These are phyloP conservation scores for Burhinus oedicnemus DNA, from an alignment of 2,113 vertebrate species.

Conservation along the genomic window DNA sequence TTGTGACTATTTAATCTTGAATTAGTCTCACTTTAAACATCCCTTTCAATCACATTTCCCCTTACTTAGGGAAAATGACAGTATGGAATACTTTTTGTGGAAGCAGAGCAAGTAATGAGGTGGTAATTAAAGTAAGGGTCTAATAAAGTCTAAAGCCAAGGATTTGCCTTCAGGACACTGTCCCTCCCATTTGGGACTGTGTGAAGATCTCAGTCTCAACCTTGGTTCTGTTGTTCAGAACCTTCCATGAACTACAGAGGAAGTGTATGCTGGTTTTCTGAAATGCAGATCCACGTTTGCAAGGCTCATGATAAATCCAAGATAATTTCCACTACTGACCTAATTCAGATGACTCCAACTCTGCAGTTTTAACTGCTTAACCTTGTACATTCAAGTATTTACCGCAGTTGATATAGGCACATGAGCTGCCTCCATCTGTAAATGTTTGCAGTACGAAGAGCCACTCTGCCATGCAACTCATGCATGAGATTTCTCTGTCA, in stretches of 20 bases:
- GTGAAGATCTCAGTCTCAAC: neutral
- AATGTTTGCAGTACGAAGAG: neutral
- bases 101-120: slow-evolving; percentile 52
- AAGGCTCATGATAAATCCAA: neutral
- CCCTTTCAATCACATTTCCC: slow-evolving; percentile 65
- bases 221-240: neutral
- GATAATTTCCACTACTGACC: neutral
- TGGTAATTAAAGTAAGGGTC: slow-evolving; percentile 48
- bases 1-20: slow-evolving; percentile 73
- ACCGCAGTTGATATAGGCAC: neutral
- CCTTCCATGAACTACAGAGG: neutral
- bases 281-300: neutral
- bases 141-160: slow-evolving; percentile 49
- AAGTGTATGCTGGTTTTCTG: neutral
- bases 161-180: slow-evolving; percentile 14
- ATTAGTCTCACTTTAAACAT: slow-evolving; percentile 68
- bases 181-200: neutral
- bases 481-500: neutral
- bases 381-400: neutral
- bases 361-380: neutral
- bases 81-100: slow-evolving; percentile 55
- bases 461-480: neutral
- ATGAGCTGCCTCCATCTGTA: neutral
- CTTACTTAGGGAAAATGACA: slow-evolving; percentile 63
- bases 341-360: neutral